Base-by-base conservation (phyloP, 2,888 invertebrate genomes). In the Acleris emargana region DNA sequence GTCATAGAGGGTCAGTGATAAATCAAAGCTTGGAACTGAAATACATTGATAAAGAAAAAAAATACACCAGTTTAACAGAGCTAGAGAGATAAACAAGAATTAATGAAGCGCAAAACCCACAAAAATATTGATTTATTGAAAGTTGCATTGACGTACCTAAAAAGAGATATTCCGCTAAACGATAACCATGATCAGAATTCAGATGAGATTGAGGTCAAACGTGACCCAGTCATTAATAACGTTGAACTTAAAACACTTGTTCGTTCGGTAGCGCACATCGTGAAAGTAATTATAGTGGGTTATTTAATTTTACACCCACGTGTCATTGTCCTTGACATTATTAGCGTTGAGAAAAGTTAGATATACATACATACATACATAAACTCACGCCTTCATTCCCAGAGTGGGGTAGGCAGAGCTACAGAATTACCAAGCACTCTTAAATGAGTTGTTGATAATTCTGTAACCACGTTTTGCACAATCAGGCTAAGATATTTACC, bases 191-290 rank as follows among this genome's bases (percentile, higher is more conserved):
- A 42, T 6, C 32, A 49, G 9, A 32, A 32, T 9, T 32, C 32
- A 32, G 20, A 3, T 47, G 13, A 58, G 17, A 49, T 32, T 47
- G 45, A 58, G 58, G 49, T 32, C 32, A 38, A 58, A 32, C 58
- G 49, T 58, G 58, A 28, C 4, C 32, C 18, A 54, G 38, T 53
- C 13, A 53, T 28, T 38, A 42, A 54, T 54, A 42, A 54, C 42
- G 17, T 17, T 32, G 3, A 32, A 9, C 32, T 32, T 53, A 17
- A 53, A 50, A 50, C 22, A 20, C 38, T 25, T 42, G 54, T 57
- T 57, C 22, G 25, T 25, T 43, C 45, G 22, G 55, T 57, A 57
- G 55, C 54, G 54, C 54, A 54, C 54, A 28, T 38, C 20, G 54
- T 20, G 54, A 54, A 54, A 54, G 54, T 54, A 16, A 42, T 49